Evolutionary conservation across 2,797 vertebrate species (phyloP).

Genomic region (Pangasius sanitwongsei): DNA sequence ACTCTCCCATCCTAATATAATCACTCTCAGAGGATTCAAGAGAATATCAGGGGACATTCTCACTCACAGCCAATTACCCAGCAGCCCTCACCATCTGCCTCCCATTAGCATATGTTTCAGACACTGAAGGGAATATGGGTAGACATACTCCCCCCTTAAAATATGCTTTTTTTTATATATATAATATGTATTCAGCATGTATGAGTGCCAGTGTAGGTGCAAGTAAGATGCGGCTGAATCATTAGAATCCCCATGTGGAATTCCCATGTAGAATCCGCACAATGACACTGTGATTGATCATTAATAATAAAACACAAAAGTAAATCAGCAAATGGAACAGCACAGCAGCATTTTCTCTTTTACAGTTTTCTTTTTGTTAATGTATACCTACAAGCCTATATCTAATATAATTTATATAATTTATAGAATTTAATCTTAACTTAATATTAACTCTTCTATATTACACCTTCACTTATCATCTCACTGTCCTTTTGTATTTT

Average conservation of each 20-base stretch:
- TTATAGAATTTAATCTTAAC: no score
- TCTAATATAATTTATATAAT: no score
- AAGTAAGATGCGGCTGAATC: not conserved
- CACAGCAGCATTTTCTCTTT: not conserved
- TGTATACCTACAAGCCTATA: not conserved
- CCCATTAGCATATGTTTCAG: conserved; percentile 42
- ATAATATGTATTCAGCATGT: not conserved
- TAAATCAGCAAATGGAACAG: not conserved
- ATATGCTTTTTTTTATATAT: not conserved
- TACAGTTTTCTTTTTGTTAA: not conserved
- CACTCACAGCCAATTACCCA: conserved; percentile 30
- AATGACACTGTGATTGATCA: not conserved
- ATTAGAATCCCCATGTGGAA: not conserved
- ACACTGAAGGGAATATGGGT: conserved; percentile 12
- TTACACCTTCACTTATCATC: not conserved
- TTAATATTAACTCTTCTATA: not conserved
- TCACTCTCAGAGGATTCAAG: not conserved
- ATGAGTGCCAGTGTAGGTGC: not conserved
- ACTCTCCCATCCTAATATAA: not conserved
- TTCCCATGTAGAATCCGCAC: not conserved
- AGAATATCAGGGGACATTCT: not conserved
- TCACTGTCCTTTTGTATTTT: not conserved
- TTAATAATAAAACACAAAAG: not conserved
- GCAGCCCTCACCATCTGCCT: conserved; percentile 30
- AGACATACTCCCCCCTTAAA: not conserved